Percentiles rank a stretch among this genome's conserved stretches.
Evolutionary conservation across 1,140 invertebrate species (phyloP).

Genomic region (Mycetomoellerius zeteki): DNA sequence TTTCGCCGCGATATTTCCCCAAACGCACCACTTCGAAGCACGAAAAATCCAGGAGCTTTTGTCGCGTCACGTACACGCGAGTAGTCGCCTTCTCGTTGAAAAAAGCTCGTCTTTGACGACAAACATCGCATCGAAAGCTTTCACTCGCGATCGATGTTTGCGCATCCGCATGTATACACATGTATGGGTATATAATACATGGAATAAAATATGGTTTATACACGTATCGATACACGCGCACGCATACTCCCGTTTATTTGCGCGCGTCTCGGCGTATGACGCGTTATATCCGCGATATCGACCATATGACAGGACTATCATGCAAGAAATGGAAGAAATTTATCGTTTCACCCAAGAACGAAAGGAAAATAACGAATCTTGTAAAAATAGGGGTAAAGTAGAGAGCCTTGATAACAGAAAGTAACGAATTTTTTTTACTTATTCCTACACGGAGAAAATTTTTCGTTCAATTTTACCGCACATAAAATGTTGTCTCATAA

Average conservation of each 20-base stretch:
- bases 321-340: constrained; percentile 36
- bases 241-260: constrained; percentile 56
- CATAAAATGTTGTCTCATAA: too few species aligned
- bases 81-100: constrained; percentile 47
- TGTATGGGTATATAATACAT: constrained; percentile 3
- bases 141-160: constrained; percentile 58
- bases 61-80: constrained; percentile 50
- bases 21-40: background rate
- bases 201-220: constrained; percentile 38
- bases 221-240: constrained; percentile 4
- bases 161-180: constrained; percentile 3
- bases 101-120: constrained; percentile 71
- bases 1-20: constrained; percentile 50
- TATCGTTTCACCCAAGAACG: constrained; percentile 19
- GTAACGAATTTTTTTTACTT: background rate
- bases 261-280: constrained; percentile 61
- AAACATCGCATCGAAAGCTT: constrained; percentile 74
- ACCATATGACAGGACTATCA: constrained; percentile 36
- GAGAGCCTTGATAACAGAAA: background rate
- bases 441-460: background rate
- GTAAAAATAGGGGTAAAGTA: background rate
- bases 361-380: constrained; percentile 31
- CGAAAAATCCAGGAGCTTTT: constrained; percentile 61
- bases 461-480: too few species aligned
- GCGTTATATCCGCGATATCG: constrained; percentile 66